phyloP scores from a whole-genome alignment of 2,797 vertebrate genomes.

The Dermochelys coriacea region DNA sequence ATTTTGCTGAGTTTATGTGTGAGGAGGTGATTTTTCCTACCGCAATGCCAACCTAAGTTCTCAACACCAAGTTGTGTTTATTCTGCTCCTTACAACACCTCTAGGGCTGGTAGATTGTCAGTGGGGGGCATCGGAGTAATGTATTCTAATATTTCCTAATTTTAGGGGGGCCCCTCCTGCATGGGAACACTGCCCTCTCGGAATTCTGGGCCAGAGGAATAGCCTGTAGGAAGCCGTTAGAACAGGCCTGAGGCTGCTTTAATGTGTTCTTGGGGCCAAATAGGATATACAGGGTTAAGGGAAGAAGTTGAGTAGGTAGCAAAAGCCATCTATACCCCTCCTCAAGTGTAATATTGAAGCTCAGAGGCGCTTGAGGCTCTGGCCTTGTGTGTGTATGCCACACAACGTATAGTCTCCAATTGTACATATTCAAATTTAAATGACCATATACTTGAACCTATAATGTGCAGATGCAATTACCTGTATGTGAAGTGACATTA shows the following conservation, averaged over 20 bases:
- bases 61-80: background rate
- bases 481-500: accelerated
- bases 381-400: background rate
- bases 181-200: background rate
- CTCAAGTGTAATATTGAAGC: background rate
- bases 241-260: background rate
- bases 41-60: background rate
- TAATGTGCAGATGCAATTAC: background rate
- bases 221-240: background rate
- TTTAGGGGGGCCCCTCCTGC: background rate
- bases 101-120: background rate
- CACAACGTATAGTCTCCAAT: background rate
- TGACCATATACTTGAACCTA: background rate
- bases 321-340: background rate
- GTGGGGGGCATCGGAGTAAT: accelerated
- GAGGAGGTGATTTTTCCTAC: background rate
- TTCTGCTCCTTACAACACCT: background rate
- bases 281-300: background rate
- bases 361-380: background rate
- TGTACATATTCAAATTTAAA: background rate
- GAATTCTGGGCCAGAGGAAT: background rate
- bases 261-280: background rate
- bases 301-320: background rate
- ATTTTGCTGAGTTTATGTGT: background rate
- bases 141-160: background rate